Percentiles rank a stretch among this genome's conserved stretches.
These are phyloP conservation scores for Cynoglossus semilaevis DNA, from an alignment of 2,113 vertebrate species.

Conservation along the genomic window DNA sequence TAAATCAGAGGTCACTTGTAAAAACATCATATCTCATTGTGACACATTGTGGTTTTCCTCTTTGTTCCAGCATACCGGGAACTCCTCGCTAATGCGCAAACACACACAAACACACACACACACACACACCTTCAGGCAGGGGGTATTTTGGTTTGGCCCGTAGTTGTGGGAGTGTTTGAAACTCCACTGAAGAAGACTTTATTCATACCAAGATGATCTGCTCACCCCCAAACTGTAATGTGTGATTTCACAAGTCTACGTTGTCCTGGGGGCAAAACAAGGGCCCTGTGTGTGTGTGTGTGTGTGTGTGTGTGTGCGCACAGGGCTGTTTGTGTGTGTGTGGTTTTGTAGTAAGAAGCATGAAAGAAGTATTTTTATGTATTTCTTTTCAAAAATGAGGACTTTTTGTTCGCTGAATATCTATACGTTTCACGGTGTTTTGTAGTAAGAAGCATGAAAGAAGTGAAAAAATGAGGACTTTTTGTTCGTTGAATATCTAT, in stretches of 20 bases:
- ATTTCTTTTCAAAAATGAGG: too few relatives aligned
- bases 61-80: constrained; percentile 11
- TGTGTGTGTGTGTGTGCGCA: too few relatives aligned
- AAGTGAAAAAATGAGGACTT: not conserved
- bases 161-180: constrained; percentile 27
- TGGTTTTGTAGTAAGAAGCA: constrained; percentile 5
- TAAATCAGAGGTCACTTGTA: constrained; percentile 57
- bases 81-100: constrained; percentile 9
- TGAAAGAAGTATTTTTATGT: too few relatives aligned
- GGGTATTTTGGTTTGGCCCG: constrained; percentile 28
- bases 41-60: not conserved
- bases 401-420: too few relatives aligned
- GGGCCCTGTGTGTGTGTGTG: constrained; percentile 9
- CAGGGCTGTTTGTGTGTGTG: too few relatives aligned
- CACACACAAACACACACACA: constrained; percentile 15
- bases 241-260: constrained; percentile 28
- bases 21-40: not conserved
- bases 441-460: constrained; percentile 7
- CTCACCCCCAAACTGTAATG: constrained; percentile 17
- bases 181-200: constrained; percentile 15
- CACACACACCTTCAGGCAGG: constrained; percentile 33
- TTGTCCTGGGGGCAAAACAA: constrained; percentile 2
- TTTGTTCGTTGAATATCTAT: too few relatives aligned
- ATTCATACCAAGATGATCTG: constrained; percentile 48
- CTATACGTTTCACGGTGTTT: too few relatives aligned